Evolutionary conservation across 2,113 vertebrate species (phyloP).

Genomic region (human): DNA sequence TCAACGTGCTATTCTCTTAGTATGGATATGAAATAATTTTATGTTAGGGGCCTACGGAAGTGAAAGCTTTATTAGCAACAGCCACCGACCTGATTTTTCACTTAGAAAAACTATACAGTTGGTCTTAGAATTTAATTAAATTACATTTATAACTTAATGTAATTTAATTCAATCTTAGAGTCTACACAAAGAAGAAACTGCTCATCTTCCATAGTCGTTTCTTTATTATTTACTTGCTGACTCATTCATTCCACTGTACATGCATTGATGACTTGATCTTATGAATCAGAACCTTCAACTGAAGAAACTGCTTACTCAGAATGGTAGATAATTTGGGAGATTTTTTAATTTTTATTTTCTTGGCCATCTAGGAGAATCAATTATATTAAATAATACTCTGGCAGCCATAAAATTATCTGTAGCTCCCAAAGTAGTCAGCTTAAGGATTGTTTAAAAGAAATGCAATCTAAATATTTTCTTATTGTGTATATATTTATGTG

Average conservation of each 20-base stretch:
- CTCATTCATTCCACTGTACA: neutral
- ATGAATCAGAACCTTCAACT: neutral
- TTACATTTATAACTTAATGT: no score
- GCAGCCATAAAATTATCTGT: neutral
- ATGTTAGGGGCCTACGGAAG: neutral
- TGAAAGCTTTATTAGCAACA: neutral
- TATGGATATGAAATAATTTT: constrained; percentile 5
- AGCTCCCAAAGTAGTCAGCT: neutral
- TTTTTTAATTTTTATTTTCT: neutral
- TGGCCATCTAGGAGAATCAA: neutral
- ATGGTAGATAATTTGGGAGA: neutral
- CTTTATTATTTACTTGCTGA: neutral
- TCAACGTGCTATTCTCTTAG: neutral
- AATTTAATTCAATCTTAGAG: neutral
- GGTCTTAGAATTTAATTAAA: neutral
- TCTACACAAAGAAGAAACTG: neutral
- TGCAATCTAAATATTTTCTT: neutral
- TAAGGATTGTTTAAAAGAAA: neutral
- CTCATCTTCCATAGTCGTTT: neutral
- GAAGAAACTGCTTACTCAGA: neutral
- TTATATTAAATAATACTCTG: constrained; percentile 12
- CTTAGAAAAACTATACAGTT: neutral
- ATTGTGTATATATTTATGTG: neutral
- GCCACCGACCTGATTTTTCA: neutral
- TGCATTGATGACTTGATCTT: neutral